These are phyloP conservation scores for Recurvirostra avosetta DNA, from an alignment of 2,113 vertebrate species.

Conservation along the genomic window DNA sequence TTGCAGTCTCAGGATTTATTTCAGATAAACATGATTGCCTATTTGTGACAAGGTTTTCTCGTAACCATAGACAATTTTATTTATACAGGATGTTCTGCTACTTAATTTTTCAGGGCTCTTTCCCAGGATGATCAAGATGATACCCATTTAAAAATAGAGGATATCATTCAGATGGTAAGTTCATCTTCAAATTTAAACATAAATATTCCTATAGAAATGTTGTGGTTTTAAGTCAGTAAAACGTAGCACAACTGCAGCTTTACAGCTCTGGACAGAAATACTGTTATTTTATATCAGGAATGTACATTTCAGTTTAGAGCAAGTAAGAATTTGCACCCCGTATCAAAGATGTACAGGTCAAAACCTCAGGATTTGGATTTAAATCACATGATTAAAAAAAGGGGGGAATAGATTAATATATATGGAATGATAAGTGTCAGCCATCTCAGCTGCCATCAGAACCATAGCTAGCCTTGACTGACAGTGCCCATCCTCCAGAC, in stretches of 20 bases:
- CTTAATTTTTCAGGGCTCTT: conserved; percentile 80
- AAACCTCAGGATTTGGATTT: background rate
- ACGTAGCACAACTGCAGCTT: background rate
- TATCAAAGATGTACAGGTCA: background rate
- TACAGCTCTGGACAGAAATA: background rate
- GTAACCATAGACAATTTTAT: background rate
- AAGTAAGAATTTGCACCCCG: background rate
- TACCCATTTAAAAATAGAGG: conserved; percentile 89
- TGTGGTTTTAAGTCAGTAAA: background rate
- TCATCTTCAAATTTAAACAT: background rate
- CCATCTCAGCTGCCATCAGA: background rate
- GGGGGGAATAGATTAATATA: fast-evolving
- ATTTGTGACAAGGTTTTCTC: background rate
- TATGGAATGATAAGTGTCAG: background rate
- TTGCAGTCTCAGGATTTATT: background rate
- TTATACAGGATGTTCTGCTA: background rate
- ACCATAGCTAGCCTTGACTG: background rate
- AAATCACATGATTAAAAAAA: background rate
- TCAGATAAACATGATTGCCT: background rate
- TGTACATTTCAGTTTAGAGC: background rate
- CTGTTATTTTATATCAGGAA: background rate
- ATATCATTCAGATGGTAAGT: conserved; percentile 92
- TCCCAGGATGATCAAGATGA: conserved; percentile 97
- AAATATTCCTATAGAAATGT: background rate
- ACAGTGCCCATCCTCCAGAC: background rate